Conservation (phyloP, 2,797 vertebrate genomes). For the Coluber constrictor region DNA sequence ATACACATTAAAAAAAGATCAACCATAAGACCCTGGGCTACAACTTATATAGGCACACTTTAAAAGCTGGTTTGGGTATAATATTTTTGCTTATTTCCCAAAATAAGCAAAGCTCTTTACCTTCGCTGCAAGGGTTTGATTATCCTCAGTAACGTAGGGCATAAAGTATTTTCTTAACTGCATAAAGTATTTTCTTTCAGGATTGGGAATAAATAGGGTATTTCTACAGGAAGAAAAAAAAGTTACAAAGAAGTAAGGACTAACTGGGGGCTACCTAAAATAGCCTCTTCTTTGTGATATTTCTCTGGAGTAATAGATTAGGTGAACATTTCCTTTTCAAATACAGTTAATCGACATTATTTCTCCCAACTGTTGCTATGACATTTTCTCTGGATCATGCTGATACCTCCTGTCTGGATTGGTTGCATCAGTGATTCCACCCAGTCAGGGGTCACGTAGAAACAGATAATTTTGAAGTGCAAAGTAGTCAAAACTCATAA, state of each 20-base stretch:
- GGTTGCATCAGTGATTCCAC: neutral
- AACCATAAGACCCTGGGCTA: neutral
- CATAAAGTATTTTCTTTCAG: constrained; percentile 46
- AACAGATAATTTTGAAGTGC: neutral
- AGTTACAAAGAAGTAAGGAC: constrained; percentile 51
- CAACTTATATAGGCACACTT: neutral
- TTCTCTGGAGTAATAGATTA: neutral
- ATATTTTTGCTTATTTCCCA: neutral
- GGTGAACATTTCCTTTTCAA: neutral
- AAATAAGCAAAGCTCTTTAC: neutral
- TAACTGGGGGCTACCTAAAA: constrained; percentile 29
- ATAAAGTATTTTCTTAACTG: constrained; percentile 33
- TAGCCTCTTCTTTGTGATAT: neutral
- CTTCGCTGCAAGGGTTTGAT: constrained; percentile 1
- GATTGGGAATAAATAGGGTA: constrained; percentile 53
- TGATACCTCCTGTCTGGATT: neutral
- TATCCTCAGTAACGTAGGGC: neutral
- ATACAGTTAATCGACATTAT: neutral
- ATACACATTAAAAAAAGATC: neutral
- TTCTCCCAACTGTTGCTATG: neutral
- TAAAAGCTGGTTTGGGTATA: neutral
- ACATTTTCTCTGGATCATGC: neutral
- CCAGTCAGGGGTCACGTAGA: neutral
- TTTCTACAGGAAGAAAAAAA: constrained; percentile 31
- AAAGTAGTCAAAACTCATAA: neutral